phyloP scores from a whole-genome alignment of 1,140 invertebrate genomes.

The Melanaphis sacchari region DNA sequence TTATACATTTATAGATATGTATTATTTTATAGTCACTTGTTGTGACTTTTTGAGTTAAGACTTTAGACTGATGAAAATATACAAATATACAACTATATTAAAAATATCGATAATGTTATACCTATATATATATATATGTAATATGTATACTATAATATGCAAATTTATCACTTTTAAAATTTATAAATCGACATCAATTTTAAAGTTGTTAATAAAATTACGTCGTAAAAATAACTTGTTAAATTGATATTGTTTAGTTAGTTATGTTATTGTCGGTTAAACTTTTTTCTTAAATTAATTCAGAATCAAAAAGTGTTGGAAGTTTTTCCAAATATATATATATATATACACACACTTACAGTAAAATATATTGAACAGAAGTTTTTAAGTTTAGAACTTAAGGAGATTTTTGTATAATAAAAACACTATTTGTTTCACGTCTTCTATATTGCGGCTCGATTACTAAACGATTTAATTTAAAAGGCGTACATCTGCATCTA shows the following conservation, averaged over 20 bases:
- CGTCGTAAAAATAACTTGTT: conserved; percentile 28
- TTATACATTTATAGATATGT: neutral
- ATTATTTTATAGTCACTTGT: neutral
- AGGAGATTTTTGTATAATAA: neutral
- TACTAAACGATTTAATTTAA: conserved; percentile 13
- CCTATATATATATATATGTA: neutral
- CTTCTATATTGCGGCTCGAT: neutral
- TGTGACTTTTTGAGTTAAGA: neutral
- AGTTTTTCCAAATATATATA: neutral
- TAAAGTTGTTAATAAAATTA: conserved; percentile 2
- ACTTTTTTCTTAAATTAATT: conserved; percentile 29
- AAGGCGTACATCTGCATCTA: neutral
- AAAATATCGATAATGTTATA: neutral
- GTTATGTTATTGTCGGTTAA: neutral
- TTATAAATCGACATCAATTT: neutral
- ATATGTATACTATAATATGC: neutral
- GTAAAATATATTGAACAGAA: conserved; percentile 13
- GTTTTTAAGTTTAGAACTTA: neutral
- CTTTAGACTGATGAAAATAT: neutral
- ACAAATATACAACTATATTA: neutral
- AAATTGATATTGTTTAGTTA: conserved; percentile 11
- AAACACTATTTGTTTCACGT: conserved; percentile 4
- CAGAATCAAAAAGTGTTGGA: conserved; percentile 1
- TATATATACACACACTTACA: neutral
- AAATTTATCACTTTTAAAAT: neutral